A percentile compares a stretch with the other conserved stretches of the same genome.
phyloP scores from a whole-genome alignment of 2,888 invertebrate species.

The Cephus nigrinus region DNA sequence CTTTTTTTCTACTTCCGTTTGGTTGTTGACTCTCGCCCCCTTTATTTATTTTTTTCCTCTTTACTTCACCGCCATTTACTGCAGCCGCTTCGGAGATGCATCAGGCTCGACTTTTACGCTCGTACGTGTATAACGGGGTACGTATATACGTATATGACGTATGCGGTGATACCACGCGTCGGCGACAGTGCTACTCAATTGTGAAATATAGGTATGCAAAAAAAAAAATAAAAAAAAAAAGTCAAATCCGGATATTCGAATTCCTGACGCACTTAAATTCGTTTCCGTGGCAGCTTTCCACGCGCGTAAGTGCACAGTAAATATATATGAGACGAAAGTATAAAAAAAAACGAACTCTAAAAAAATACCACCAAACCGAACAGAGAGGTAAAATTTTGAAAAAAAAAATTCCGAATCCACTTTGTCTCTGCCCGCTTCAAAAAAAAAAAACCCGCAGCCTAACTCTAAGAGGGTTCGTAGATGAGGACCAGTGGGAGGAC shows the following conservation, averaged over 20 bases:
- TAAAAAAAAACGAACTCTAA: neutral
- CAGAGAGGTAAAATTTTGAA: neutral
- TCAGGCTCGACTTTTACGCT: slow-evolving; percentile 32
- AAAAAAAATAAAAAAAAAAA: neutral
- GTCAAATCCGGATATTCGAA: neutral
- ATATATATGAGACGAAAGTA: neutral
- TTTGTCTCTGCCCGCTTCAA: slow-evolving; percentile 36
- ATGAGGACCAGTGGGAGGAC: slow-evolving; percentile 9
- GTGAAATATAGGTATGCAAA: slow-evolving; percentile 22
- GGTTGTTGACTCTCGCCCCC: neutral
- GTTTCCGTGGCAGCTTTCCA: neutral
- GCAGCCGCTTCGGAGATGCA: slow-evolving; percentile 16
- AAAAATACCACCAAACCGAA: neutral
- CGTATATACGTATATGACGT: neutral
- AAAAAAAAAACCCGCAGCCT: slow-evolving; percentile 9
- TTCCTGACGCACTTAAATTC: neutral
- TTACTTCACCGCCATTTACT: slow-evolving; percentile 11
- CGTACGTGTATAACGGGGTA: neutral
- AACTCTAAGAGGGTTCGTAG: neutral
- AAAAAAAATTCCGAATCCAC: slow-evolving; percentile 46
- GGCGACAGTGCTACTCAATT: slow-evolving; percentile 27
- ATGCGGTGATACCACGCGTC: slow-evolving; percentile 26
- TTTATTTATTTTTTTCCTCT: neutral
- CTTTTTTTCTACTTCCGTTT: slow-evolving; percentile 8
- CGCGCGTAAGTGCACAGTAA: neutral